Percentiles rank a stretch among this genome's conserved stretches.
Evolutionary conservation across 2,113 vertebrate species (phyloP).

Genomic region (Notothenia rossii): DNA sequence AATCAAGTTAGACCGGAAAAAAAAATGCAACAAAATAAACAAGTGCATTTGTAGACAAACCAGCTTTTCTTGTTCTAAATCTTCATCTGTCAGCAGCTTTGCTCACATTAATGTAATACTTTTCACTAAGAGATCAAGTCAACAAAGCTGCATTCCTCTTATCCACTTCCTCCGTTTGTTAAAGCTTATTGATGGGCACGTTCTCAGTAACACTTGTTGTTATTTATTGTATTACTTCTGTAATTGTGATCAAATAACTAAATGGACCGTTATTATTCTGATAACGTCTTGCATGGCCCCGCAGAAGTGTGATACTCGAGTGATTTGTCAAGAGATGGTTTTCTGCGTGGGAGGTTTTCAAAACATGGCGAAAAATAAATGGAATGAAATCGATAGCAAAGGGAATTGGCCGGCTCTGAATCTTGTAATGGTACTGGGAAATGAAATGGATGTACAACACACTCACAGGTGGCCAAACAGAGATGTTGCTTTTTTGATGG

Average conservation of each 20-base stretch:
- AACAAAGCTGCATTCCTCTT: background rate
- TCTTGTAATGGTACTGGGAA: constrained; percentile 75
- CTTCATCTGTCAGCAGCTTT: background rate
- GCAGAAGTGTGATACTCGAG: constrained; percentile 45
- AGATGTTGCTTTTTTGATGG: constrained; percentile 77
- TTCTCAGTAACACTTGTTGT: background rate
- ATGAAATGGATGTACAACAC: constrained; percentile 77
- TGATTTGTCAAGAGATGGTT: constrained; percentile 75
- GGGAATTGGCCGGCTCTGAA: constrained; percentile 74
- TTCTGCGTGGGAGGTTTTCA: constrained; percentile 71
- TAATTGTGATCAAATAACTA: constrained; percentile 35
- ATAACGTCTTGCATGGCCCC: constrained; percentile 39
- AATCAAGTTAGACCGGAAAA: background rate
- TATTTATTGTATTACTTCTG: background rate
- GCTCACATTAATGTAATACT: background rate
- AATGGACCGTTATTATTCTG: constrained; percentile 50
- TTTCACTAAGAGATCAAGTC: background rate
- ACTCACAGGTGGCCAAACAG: constrained; percentile 79
- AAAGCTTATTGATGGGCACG: background rate
- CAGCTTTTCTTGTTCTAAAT: background rate
- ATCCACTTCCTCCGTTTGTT: background rate
- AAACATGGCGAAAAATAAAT: constrained; percentile 75
- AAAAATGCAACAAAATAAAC: background rate
- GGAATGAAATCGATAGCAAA: constrained; percentile 80
- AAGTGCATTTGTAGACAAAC: background rate